Conservation (phyloP, 2,888 invertebrate genomes). For the Hydroisotoma schaefferi region DNA sequence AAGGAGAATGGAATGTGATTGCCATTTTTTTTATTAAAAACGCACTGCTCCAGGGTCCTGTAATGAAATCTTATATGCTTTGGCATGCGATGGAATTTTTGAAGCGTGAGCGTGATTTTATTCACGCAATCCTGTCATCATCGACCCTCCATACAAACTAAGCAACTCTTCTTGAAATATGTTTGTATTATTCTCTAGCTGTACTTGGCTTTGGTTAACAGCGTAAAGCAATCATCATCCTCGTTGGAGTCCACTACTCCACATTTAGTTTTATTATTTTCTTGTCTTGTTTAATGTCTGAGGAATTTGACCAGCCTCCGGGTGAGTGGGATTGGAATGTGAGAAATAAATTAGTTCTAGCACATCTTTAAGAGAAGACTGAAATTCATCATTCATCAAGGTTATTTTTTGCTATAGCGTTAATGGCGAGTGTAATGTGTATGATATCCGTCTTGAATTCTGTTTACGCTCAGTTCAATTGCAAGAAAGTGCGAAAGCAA, state of each 20-base stretch:
- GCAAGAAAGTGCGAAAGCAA: too few species aligned
- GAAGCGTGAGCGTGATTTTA: constrained; percentile 45
- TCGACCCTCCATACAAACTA: constrained; percentile 18
- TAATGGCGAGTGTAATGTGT: too few species aligned
- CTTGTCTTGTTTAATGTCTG: background rate
- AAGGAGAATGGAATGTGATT: constrained; percentile 6
- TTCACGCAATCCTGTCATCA: constrained; percentile 45
- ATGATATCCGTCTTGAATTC: too few species aligned
- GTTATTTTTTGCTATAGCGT: too few species aligned
- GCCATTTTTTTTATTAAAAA: constrained; percentile 7
- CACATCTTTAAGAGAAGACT: too few species aligned
- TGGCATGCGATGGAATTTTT: constrained; percentile 44
- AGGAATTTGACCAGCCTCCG: background rate
- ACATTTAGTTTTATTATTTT: background rate
- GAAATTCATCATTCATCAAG: too few species aligned
- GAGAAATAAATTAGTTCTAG: too few species aligned
- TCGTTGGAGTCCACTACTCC: constrained; percentile 2
- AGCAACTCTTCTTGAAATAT: too few species aligned
- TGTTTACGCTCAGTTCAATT: too few species aligned
- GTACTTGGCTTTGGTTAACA: too few species aligned
- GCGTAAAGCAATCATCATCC: constrained; percentile 21
- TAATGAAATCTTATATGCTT: constrained; percentile 36
- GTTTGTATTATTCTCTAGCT: too few species aligned
- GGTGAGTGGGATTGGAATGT: too few species aligned
- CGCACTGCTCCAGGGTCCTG: constrained; percentile 23